Conservation (phyloP, 2,888 invertebrate species). For the Tipula lateralis region DNA sequence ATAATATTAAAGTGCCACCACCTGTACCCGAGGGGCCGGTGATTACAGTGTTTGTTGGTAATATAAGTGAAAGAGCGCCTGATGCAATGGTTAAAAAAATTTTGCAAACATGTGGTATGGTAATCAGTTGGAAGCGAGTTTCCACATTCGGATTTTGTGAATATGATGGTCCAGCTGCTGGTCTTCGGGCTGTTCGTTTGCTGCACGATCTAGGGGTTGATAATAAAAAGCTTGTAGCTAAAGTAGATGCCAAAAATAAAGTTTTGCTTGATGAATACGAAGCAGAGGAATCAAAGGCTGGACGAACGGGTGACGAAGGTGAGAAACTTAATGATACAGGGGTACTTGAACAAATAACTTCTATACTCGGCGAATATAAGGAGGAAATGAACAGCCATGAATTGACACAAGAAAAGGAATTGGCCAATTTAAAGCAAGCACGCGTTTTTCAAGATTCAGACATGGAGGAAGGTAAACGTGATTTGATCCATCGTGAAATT, state of each 20-base stretch:
- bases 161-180: constrained; percentile 92
- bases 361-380: constrained; percentile 78
- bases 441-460: constrained; percentile 75
- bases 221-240: constrained; percentile 89
- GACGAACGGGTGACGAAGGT: constrained; percentile 53
- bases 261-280: constrained; percentile 89
- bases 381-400: constrained; percentile 69
- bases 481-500: constrained; percentile 94
- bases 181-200: constrained; percentile 85
- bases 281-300: constrained; percentile 61
- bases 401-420: constrained; percentile 52
- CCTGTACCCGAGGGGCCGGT: constrained; percentile 66
- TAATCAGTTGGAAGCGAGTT: constrained; percentile 95
- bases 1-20: constrained; percentile 37
- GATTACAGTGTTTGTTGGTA: constrained; percentile 95
- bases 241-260: constrained; percentile 97
- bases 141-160: constrained; percentile 98
- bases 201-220: constrained; percentile 90
- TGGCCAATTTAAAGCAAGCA: constrained; percentile 38
- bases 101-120: constrained; percentile 87
- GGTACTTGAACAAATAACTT: constrained; percentile 70
- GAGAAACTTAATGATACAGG: constrained; percentile 58
- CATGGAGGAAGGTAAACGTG: constrained; percentile 93
- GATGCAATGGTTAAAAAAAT: constrained; percentile 92
- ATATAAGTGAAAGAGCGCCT: constrained; percentile 91